Base-by-base conservation (phyloP, 2,797 vertebrate species). In the Ispidina lecontei region DNA sequence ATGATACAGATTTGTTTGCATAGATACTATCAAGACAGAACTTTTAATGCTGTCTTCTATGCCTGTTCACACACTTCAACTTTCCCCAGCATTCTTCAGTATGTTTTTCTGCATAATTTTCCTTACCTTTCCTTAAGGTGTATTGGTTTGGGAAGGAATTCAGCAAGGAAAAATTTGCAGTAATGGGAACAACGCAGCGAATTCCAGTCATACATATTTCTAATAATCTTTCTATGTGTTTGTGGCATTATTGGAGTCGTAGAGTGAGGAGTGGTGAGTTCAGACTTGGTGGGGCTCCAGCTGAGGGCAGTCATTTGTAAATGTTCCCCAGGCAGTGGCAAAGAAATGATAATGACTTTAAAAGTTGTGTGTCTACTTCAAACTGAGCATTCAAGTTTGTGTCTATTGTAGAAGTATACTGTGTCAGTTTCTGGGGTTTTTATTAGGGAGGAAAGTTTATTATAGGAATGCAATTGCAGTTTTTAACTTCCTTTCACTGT, bases 281-380 rank as follows among this genome's bases (percentile, higher is more conserved):
- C 41, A 72, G 51, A 49, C 25, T 79, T 72, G 39, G 17, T 68
- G 29, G 10, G 9, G 13, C 21, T 77, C 5, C 16, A 46, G 39
- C 31, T 12, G 62, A 51, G 29, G 35, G 17, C 41, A 47, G 19
- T 52, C 2, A 1, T 58, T 33, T 76, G 14, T 44, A 44, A 62
- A 41, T 31, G 21, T 19, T 64, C 26, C 29, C 7, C 1, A 0
- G 0, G 58, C 2, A 1, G 13, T 56, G 29, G 10, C 10, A 31
- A 74, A 49, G 41, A 41, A 73, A 28, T 9, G 63, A 20, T 68
- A 47, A 56, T 6, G 2, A n/a, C 25, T 80, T 79, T 77, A 52
- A 41, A 79, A 59, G 7, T 49, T 18, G 29, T 67, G 5, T n/a
- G 14, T 64, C 64, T 62, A 25, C 29, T 86, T 84, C 43, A 37